Evolutionary conservation across 2,888 invertebrate genomes (phyloP), one percentile per base, ranked within the genome.

Genomic region (Sericinus montela): DNA sequence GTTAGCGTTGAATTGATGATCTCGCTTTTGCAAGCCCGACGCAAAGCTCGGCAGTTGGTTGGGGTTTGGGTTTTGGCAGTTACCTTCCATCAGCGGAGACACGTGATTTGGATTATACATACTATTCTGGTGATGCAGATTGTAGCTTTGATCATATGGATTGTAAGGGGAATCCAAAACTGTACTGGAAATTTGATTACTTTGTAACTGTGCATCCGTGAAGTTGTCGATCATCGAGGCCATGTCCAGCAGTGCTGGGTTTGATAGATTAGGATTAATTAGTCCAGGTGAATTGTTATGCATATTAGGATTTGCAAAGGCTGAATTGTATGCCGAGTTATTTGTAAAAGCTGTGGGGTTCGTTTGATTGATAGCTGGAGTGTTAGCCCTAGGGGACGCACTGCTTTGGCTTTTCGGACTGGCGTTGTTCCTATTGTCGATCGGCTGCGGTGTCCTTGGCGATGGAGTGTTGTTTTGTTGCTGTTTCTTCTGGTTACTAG

Each of bases 181-280:
- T 10, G 95, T 96, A 67, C 95, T 95, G 32, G 95, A 95, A 57
- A 95, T 94, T 78, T 95, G 95, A 68, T 95, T 94, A 69, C 94
- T 95, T 77, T 96, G 95, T 28, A 96, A 79, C 67, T 95, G 95
- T 13, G 93, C 93, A 65, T 94, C 93, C 29, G 92, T 92, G 78
- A 94, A 94, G 60, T 93, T 93, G 57, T 94, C 94, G 55, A 94
- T 92, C 93, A 94, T 94, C 5, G 93, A 90, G 30, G 93, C 93
- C 93, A 94, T 94, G 63, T 94, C 94, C 59, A 93, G 78, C 10
- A 93, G 83, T 25, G 92, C 92, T 29, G 92, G 89, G 59, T 89
- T 90, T 16, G 87, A 76, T 30, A 89, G 57, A 56, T 85, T 87
- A 0, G 87, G 77, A 50, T 91, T 81, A 48, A 91, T 89, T 3